A percentile compares a stretch with the other conserved stretches of the same genome.
Conservation (phyloP, 2,797 vertebrate genomes). For the Chelon auratus region DNA sequence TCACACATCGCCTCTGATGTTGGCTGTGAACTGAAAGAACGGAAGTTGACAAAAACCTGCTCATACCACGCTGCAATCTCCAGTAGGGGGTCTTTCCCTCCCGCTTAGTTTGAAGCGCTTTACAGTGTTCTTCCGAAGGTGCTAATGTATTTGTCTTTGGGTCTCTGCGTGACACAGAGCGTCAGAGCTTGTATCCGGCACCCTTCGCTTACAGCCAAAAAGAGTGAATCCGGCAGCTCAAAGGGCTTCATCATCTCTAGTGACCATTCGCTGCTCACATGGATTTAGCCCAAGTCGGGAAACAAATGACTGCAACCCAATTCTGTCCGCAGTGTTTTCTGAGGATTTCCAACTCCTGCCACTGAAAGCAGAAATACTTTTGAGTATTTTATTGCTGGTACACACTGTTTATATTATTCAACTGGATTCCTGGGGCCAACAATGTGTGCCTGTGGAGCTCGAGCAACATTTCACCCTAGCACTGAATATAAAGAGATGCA, state of each 20-base stretch:
- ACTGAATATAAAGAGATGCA: not conserved
- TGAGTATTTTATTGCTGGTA: slow-evolving; percentile 6
- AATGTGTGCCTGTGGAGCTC: not conserved
- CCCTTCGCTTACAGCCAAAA: slow-evolving; percentile 14
- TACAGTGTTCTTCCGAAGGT: not conserved
- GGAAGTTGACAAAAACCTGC: not conserved
- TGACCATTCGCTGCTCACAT: slow-evolving; percentile 23
- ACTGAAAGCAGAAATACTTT: slow-evolving; percentile 9
- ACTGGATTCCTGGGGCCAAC: not conserved
- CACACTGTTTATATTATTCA: slow-evolving; percentile 3
- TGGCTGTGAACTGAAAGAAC: not conserved
- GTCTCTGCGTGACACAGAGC: not conserved
- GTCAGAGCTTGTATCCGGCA: not conserved
- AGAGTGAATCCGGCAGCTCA: not conserved
- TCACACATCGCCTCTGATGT: too few species aligned
- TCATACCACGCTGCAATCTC: not conserved
- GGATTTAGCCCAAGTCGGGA: slow-evolving; percentile 34
- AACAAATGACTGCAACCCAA: slow-evolving; percentile 42
- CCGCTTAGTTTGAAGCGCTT: slow-evolving; percentile 6
- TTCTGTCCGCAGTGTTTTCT: slow-evolving; percentile 41
- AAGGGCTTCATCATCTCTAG: slow-evolving; percentile 36
- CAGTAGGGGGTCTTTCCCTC: not conserved
- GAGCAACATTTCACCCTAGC: not conserved
- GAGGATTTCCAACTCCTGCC: slow-evolving; percentile 22
- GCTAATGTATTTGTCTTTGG: not conserved